Evolutionary conservation across 2,888 invertebrate species (phyloP).

Genomic region (Meghimatium bilineatum): DNA sequence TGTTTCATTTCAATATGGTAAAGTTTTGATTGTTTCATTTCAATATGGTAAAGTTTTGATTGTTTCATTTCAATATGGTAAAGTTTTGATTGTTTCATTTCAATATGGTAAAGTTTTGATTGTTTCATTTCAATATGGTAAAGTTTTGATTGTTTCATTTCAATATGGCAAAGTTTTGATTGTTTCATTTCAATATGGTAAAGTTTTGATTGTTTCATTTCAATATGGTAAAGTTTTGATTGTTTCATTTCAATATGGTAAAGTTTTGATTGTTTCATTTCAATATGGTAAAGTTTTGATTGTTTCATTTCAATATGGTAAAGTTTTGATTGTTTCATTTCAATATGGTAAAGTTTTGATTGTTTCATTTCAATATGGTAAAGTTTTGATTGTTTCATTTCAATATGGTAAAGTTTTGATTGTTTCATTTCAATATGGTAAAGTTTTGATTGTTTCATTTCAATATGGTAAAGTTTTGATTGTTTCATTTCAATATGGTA

Average conservation of each 20-base stretch:
- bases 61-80: not conserved
- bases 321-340: no score
- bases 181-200: conserved; percentile 29
- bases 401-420: conserved; percentile 13
- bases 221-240: conserved; percentile 13
- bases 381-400: no score
- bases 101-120: no score
- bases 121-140: not conserved
- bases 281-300: conserved; percentile 13
- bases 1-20: not conserved
- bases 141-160: no score
- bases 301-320: conserved; percentile 29
- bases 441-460: no score
- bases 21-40: not conserved
- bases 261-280: no score
- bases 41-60: no score
- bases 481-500: no score
- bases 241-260: conserved; percentile 29
- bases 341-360: conserved; percentile 13
- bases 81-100: not conserved
- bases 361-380: conserved; percentile 29
- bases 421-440: conserved; percentile 29
- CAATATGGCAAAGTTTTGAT: no score
- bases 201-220: no score
- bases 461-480: conserved; percentile 13